Evolutionary conservation across 2,888 invertebrate species (phyloP).

Genomic region (Tryphoninae sp.): DNA sequence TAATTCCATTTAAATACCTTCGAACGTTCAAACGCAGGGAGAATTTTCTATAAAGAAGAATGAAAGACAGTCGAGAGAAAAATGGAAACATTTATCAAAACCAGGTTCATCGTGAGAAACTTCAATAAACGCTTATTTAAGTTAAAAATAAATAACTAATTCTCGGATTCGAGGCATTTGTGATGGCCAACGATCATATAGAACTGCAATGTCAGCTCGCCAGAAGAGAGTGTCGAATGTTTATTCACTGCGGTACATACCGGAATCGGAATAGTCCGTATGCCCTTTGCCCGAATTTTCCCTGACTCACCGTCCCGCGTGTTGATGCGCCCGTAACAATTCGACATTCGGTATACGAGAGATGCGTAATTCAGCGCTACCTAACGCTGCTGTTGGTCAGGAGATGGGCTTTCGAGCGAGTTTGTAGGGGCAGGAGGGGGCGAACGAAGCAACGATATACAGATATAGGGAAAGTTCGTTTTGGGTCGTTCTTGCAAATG

Average conservation of each 20-base stretch:
- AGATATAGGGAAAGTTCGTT: conserved; percentile 33
- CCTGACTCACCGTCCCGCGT: conserved; percentile 44
- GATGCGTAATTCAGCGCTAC: conserved; percentile 78
- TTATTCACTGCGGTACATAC: conserved; percentile 17
- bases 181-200: background rate
- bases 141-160: too few relatives aligned
- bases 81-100: too few relatives aligned
- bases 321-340: conserved; percentile 55
- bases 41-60: background rate
- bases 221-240: conserved; percentile 32
- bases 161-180: too few relatives aligned
- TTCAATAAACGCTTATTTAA: too few relatives aligned
- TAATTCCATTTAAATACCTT: conserved; percentile 36
- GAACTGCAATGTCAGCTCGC: background rate
- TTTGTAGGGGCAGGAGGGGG: conserved; percentile 35
- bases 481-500: conserved; percentile 60
- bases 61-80: background rate
- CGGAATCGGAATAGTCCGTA: conserved; percentile 7
- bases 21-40: background rate
- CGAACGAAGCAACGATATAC: conserved; percentile 40
- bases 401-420: conserved; percentile 31
- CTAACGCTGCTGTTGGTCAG: conserved; percentile 70
- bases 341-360: conserved; percentile 64
- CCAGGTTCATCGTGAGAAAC: too few relatives aligned
- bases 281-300: conserved; percentile 49